Base-by-base conservation (phyloP, 2,888 invertebrate species). In the Charanyca ferruginea region DNA sequence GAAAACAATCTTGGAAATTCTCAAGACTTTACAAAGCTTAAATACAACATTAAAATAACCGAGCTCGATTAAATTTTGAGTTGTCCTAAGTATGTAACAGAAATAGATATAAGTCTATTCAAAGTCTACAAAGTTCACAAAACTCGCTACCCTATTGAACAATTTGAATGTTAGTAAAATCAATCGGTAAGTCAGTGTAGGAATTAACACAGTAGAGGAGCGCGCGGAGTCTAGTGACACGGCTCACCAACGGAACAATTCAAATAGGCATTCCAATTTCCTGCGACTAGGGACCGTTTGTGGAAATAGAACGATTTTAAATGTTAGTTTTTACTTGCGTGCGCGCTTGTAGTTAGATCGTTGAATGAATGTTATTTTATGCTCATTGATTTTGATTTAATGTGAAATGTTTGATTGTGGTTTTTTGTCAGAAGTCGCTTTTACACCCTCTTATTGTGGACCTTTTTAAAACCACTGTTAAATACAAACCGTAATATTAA, bases 251-350 rank as follows among this genome's bases (percentile, higher is more conserved):
- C 80, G 79, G 83, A 85, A 89, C 90, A 88, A 90, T 89, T 88
- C 87, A 85, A 90, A 89, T 86, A 89, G 88, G 87, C 85, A 87
- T 91, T 90, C 80, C 85, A 89, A 91, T 91, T 90, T 91, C 91
- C 91, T 85, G 79, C 74, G 70, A 80, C 80, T 68, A 70, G 78
- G 69, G 71, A 79, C 80, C 72, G 75, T 71, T 77, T 69, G 51
- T 81, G 88, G 88, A 89, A 89, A 89, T 86, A 80, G 83, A 84
- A 83, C 83, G 81, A 83, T 88, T 84, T 85, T 74, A 79, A 76
- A 76, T 73, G 77, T 83, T 76, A 79, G 80, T 84, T 60, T 81
- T n/a, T n/a, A n/a, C n/a, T 83, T 54, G 63, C 69, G 64, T 60
- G 54, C 13, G 52, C 57, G 64, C 59, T 53, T 48, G 22, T 20